A percentile compares a stretch with the other conserved stretches of the same genome.
Evolutionary conservation across 2,888 invertebrate genomes (phyloP).

Genomic region (Polyommatus icarus): DNA sequence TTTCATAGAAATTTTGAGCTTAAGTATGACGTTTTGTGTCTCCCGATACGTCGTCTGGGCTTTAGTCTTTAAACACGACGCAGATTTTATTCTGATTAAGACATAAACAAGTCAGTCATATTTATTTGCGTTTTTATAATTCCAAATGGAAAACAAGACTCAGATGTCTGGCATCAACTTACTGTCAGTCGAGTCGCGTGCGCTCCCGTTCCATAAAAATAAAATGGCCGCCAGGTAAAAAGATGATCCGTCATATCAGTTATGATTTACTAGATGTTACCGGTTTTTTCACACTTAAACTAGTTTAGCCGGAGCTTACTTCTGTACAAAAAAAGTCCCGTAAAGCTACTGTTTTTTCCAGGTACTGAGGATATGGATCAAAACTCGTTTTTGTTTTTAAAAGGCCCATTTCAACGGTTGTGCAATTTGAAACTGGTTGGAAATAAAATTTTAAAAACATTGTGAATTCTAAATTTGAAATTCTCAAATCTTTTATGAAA

Average conservation of each 20-base stretch:
- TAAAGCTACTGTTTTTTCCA: slow-evolving; percentile 28
- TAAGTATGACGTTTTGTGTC: too few relatives aligned
- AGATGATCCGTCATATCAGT: slow-evolving; percentile 19
- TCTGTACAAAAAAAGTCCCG: slow-evolving; percentile 28
- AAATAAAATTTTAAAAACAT: neutral
- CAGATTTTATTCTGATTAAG: neutral
- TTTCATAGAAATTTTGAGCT: too few relatives aligned
- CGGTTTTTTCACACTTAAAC: slow-evolving; percentile 21
- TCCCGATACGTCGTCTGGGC: too few relatives aligned
- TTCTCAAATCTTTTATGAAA: neutral
- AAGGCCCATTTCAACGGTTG: neutral
- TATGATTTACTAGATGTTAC: slow-evolving; percentile 21
- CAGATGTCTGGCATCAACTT: neutral
- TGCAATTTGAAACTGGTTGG: neutral
- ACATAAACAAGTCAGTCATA: neutral
- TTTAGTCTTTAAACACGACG: too few relatives aligned
- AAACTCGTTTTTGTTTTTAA: slow-evolving; percentile 15
- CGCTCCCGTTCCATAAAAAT: neutral
- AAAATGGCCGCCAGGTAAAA: slow-evolving; percentile 19
- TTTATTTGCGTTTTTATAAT: neutral
- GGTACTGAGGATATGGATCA: slow-evolving; percentile 21
- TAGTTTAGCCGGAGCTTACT: slow-evolving; percentile 22
- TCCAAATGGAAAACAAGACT: neutral
- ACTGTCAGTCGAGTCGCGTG: slow-evolving; percentile 9
- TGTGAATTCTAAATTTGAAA: neutral